Percentiles rank a stretch among this genome's conserved stretches.
Evolutionary conservation across 2,797 vertebrate species (phyloP).

Genomic region (Gymnoscopelus braueri): DNA sequence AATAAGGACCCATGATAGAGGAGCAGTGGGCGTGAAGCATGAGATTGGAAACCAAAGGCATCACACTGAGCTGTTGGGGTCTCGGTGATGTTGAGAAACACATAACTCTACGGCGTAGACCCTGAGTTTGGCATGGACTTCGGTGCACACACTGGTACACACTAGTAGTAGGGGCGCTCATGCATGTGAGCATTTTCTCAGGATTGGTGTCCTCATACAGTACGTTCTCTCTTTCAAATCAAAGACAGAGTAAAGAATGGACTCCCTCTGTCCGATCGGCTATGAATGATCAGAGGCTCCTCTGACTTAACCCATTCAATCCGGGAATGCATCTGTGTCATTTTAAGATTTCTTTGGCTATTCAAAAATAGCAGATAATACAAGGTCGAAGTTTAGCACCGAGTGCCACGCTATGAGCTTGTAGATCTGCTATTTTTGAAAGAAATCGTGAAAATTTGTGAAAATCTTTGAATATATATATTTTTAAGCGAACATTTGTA

Average conservation of each 20-base stretch:
- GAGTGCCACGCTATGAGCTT: too few relatives aligned
- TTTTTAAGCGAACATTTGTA: too few relatives aligned
- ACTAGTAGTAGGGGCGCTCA: slow-evolving; percentile 44
- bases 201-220: slow-evolving; percentile 33
- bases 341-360: too few relatives aligned
- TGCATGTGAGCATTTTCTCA: slow-evolving; percentile 52
- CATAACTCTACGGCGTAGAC: slow-evolving; percentile 78
- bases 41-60: slow-evolving; percentile 86
- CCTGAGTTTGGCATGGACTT: slow-evolving; percentile 71
- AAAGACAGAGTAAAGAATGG: slow-evolving; percentile 1
- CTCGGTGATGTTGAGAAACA: slow-evolving; percentile 79
- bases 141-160: slow-evolving; percentile 59
- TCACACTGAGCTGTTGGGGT: slow-evolving; percentile 76
- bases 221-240: slow-evolving; percentile 36
- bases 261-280: slow-evolving; percentile 51
- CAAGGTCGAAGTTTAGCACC: too few relatives aligned
- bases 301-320: slow-evolving; percentile 47
- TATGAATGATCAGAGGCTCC: slow-evolving; percentile 49
- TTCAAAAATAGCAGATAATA: too few relatives aligned
- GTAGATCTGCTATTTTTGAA: too few relatives aligned
- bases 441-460: too few relatives aligned
- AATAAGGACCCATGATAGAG: slow-evolving; percentile 82
- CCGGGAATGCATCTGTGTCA: too few relatives aligned
- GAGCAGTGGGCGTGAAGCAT: slow-evolving; percentile 82
- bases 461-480: too few relatives aligned